phyloP scores from a whole-genome alignment of 2,888 invertebrate species.

The Aelia acuminata region DNA sequence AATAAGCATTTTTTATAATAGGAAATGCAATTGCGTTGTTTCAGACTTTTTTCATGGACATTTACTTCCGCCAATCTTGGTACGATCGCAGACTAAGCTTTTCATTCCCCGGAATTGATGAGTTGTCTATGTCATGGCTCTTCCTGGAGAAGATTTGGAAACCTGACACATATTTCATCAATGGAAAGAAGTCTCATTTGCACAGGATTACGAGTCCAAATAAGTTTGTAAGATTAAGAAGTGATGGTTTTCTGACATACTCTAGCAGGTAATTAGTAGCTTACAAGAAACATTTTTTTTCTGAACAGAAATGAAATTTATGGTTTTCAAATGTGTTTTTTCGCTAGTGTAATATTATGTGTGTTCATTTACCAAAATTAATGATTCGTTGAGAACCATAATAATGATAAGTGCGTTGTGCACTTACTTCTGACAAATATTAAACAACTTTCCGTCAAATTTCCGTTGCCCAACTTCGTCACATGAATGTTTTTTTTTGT shows the following conservation, averaged over 20 bases:
- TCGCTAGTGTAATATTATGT: too few species aligned
- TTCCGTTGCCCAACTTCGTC: too few species aligned
- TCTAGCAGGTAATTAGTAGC: slow-evolving; percentile 83
- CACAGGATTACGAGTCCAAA: slow-evolving; percentile 82
- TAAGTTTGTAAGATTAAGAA: slow-evolving; percentile 88
- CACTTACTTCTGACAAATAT: too few species aligned
- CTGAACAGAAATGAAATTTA: too few species aligned
- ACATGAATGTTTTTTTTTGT: too few species aligned
- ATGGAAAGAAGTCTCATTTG: slow-evolving; percentile 72
- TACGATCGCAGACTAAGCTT: slow-evolving; percentile 72
- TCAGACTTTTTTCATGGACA: slow-evolving; percentile 69
- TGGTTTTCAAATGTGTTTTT: too few species aligned
- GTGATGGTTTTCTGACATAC: slow-evolving; percentile 91
- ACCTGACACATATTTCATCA: slow-evolving; percentile 74
- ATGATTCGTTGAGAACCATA: too few species aligned
- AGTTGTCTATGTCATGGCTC: slow-evolving; percentile 72
- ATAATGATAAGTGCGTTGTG: too few species aligned
- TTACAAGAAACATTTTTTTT: too few species aligned
- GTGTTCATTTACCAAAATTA: too few species aligned
- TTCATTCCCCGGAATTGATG: slow-evolving; percentile 67
- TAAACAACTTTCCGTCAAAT: too few species aligned
- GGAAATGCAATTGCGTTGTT: background rate
- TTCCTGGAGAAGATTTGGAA: slow-evolving; percentile 75
- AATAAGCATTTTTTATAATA: background rate
- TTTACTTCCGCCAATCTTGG: slow-evolving; percentile 72